Evolutionary conservation across 1,140 invertebrate species (phyloP), one percentile per base, ranked within the genome.

Genomic region (Nomia melanderi): DNA sequence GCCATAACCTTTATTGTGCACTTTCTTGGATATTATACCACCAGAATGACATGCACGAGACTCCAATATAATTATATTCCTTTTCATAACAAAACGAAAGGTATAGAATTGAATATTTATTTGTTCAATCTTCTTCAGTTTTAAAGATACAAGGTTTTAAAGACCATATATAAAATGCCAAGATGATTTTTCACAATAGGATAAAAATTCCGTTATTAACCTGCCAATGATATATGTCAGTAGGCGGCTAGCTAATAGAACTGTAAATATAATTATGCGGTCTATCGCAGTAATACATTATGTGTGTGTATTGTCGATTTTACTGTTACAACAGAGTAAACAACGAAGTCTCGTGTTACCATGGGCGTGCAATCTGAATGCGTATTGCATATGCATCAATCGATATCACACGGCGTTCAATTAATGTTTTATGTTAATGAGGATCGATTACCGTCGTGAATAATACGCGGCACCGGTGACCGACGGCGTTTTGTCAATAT

Each of bases 401-500:
- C 54, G 54, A 57, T 57, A 57, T 57, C 54, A 31, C 54, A 31
- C 54, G 54, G 29, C 54, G 54, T 57, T 65, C 25, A 67, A 82
- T 82, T 72, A 72, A 81, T 66, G 66, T 60, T 77, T 81, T 72
- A 77, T 77, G 66, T 63, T 71, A 77, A 77, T 60, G 47, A 65
- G 11, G 7, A 11, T 2, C 73, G 56, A 63, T 72, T 54, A 72
- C 41, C 56, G 23, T 31, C 17, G 33, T 27, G 20, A 33, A 70
- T 77, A 70, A 70, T 57, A n/a, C 47, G 1, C 25, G 39, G 23
- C 66, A 60, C 62, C 39, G 23, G 14, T 23, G 67, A 62, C 57
- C 47, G 69, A 78, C 59, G 23, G 36, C 65, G 47, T 71, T 77
- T 72, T 64, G 60, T 56, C 72, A 72, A 76, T 84, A 84, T 76